Conservation (phyloP, 2,888 invertebrate species). For the Stegana nigrithorax region DNA sequence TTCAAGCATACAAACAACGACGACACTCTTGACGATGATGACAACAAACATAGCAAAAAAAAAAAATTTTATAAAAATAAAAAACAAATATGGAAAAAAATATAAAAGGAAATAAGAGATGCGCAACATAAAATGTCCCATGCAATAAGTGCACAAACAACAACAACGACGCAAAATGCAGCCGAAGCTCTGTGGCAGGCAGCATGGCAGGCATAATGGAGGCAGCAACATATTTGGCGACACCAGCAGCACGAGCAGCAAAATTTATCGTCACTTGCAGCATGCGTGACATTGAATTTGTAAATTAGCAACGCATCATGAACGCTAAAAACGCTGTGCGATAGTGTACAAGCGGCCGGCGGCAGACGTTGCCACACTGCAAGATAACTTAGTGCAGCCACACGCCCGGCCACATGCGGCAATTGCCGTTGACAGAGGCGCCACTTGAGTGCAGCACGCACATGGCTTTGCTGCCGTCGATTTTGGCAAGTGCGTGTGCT, state of each 20-base stretch:
- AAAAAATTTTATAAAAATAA: neutral
- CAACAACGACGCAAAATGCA: conserved; percentile 1
- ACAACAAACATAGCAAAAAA: conserved; percentile 5
- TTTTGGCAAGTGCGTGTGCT: too few species aligned
- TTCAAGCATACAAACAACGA: conserved; percentile 11
- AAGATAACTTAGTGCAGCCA: conserved; percentile 10
- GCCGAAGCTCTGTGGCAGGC: neutral
- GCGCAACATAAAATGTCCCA: neutral
- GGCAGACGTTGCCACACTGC: conserved; percentile 29
- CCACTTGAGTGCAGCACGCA: too few species aligned
- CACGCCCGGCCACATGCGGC: conserved; percentile 1
- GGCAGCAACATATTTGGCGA: conserved; percentile 20
- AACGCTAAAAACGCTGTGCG: conserved; percentile 16
- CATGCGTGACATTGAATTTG: conserved; percentile 64
- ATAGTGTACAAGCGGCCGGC: conserved; percentile 3
- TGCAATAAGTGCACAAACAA: neutral
- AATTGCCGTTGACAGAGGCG: conserved; percentile 14
- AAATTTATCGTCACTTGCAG: conserved; percentile 62
- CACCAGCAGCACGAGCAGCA: conserved; percentile 27
- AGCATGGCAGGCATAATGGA: neutral
- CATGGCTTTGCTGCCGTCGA: too few species aligned
- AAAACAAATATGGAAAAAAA: too few species aligned
- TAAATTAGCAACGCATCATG: conserved; percentile 58
- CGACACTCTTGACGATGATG: neutral
- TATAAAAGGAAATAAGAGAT: too few species aligned